A percentile compares a stretch with the other conserved stretches of the same genome.
phyloP scores from a whole-genome alignment of 2,113 vertebrate genomes.

The Pithys albifrons region DNA sequence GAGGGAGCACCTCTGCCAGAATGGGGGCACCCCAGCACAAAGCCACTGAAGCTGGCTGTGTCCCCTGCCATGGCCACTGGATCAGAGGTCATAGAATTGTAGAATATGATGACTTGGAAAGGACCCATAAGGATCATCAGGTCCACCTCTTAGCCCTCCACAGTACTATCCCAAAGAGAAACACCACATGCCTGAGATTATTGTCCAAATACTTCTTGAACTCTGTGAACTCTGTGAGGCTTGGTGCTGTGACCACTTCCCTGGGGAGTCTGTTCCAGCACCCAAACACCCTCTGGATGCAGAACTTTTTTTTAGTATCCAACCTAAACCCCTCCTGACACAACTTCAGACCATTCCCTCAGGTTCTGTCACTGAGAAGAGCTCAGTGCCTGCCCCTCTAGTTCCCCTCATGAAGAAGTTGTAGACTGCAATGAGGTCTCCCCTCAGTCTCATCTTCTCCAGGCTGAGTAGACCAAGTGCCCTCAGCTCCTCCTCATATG shows the following conservation, averaged over 20 bases:
- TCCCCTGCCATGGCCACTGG: rapidly evolving
- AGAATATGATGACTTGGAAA: background rate
- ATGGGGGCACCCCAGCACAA: background rate
- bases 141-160: background rate
- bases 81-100: background rate
- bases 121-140: background rate
- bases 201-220: background rate
- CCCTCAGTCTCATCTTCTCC: background rate
- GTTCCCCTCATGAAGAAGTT: background rate
- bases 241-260: background rate
- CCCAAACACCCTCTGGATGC: background rate
- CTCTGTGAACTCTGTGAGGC: background rate
- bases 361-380: too few species aligned
- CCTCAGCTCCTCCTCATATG: background rate
- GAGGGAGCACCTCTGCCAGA: background rate
- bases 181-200: background rate
- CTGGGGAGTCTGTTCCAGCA: background rate
- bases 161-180: background rate
- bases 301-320: background rate
- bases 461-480: background rate
- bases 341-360: background rate
- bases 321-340: background rate
- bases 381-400: background rate
- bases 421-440: background rate
- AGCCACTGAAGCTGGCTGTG: rapidly evolving